Conservation (phyloP, 1,140 invertebrate species). For the Caerostris extrusa region DNA sequence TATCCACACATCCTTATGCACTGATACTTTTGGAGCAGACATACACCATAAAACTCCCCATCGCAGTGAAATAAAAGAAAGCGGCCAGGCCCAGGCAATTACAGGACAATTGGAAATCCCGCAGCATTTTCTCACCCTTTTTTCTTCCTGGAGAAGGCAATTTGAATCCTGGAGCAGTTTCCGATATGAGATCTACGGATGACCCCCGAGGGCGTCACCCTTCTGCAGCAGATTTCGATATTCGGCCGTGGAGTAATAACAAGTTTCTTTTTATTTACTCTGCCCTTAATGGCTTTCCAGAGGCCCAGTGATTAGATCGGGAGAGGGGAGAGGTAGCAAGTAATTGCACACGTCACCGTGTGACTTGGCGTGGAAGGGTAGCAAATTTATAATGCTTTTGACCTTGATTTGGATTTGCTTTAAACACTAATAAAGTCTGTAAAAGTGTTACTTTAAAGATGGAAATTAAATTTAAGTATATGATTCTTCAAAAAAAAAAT, state of each 20-base stretch:
- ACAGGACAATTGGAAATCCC: conserved; percentile 46
- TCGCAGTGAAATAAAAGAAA: neutral
- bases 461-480: too few species aligned
- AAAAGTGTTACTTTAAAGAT: too few species aligned
- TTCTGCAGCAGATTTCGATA: conserved; percentile 27
- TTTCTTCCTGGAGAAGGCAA: neutral
- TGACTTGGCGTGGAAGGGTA: neutral
- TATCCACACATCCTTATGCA: too few species aligned
- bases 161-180: conserved; percentile 16
- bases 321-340: neutral
- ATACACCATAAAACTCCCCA: neutral
- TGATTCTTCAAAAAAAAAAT: too few species aligned
- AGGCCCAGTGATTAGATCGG: neutral
- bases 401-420: too few species aligned
- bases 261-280: conserved; percentile 48
- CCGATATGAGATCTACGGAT: conserved; percentile 33
- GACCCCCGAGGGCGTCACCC: conserved; percentile 21
- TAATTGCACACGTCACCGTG: neutral
- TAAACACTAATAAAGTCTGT: too few species aligned
- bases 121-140: conserved; percentile 16
- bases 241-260: conserved; percentile 17
- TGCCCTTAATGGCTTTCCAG: conserved; percentile 31
- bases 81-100: neutral
- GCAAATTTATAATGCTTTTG: too few species aligned
- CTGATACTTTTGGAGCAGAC: neutral